Conservation (phyloP, 2,797 vertebrate genomes). For the Avahi laniger region DNA sequence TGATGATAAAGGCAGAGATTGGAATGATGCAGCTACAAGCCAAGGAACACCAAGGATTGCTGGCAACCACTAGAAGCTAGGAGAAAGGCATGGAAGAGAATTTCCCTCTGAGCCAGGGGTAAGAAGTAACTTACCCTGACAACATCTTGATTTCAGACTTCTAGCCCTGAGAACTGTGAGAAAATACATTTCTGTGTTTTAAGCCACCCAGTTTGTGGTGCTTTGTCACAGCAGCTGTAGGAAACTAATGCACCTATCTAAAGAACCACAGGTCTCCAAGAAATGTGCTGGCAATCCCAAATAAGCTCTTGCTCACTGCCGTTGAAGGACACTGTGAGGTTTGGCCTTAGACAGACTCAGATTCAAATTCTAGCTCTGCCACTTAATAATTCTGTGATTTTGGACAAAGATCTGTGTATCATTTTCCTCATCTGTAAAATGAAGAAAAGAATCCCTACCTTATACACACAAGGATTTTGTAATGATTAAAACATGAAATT, state of each 20-base stretch:
- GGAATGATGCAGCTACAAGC: neutral
- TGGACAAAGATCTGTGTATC: neutral
- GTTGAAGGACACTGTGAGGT: neutral
- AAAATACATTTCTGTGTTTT: neutral
- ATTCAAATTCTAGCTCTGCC: neutral
- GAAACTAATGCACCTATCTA: neutral
- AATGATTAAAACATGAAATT: neutral
- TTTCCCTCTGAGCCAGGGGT: neutral
- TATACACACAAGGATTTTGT: neutral
- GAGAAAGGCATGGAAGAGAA: neutral
- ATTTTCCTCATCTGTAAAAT: neutral
- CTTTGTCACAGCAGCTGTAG: neutral
- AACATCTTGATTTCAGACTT: slow-evolving; percentile 15
- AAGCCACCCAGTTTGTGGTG: no score
- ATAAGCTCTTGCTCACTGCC: neutral
- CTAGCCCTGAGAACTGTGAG: neutral
- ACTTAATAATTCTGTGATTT: neutral
- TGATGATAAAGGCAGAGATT: neutral
- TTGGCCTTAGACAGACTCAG: neutral
- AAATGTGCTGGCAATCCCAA: neutral
- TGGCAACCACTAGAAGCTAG: neutral
- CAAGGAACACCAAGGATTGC: neutral
- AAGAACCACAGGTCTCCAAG: neutral
- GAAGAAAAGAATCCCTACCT: neutral
- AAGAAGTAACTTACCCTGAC: neutral